These are phyloP conservation scores for Aramus guarauna DNA, from an alignment of 2,113 vertebrate species.

Conservation along the genomic window DNA sequence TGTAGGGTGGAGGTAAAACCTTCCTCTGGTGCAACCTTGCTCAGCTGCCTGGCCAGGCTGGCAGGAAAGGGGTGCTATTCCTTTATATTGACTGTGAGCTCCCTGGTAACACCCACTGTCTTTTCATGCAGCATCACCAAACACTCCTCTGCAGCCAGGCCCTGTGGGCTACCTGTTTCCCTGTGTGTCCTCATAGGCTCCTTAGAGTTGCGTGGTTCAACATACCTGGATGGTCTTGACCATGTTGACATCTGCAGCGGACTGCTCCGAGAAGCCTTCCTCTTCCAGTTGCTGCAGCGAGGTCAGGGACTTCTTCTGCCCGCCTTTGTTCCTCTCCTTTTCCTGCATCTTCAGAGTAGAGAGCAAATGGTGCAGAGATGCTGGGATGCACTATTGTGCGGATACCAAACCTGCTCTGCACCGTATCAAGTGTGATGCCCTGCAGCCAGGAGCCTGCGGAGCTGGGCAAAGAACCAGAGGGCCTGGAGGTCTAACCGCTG, in stretches of 20 bases:
- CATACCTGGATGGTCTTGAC: slow-evolving; percentile 25
- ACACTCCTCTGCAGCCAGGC: neutral
- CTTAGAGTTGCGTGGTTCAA: fast-evolving
- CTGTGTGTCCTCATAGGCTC: neutral
- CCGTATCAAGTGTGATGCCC: neutral
- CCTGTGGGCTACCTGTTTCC: neutral
- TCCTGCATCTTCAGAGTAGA: slow-evolving; percentile 32
- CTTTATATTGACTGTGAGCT: neutral
- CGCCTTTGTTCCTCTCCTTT: slow-evolving; percentile 48
- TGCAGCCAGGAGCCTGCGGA: neutral
- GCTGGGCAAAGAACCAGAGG: neutral
- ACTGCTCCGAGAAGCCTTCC: neutral
- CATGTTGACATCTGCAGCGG: neutral
- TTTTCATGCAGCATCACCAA: neutral
- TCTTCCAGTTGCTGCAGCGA: slow-evolving; percentile 47
- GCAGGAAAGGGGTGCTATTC: neutral
- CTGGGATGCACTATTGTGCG: fast-evolving
- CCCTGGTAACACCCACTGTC: neutral
- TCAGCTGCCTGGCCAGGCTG: neutral
- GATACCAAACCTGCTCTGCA: neutral
- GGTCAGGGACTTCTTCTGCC: slow-evolving; percentile 63
- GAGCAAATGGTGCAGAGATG: neutral
- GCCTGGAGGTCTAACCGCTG: neutral
- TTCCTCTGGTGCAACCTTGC: neutral
- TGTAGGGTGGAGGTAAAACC: neutral